Base-by-base conservation (phyloP, 1,140 invertebrate species). In the Hypothenemus hampei region DNA sequence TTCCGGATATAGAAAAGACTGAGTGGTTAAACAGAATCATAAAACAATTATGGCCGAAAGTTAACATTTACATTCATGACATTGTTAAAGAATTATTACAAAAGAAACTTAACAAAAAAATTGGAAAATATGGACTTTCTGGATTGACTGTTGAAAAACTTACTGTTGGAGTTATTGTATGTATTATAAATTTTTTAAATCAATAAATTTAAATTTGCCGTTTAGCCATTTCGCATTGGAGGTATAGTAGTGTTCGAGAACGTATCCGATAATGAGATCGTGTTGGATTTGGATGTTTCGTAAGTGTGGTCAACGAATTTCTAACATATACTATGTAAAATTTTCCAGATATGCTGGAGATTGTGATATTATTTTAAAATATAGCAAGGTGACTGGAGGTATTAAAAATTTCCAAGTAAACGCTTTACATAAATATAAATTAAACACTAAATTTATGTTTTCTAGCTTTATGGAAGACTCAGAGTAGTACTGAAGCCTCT, bases 171-270 rank as follows among this genome's bases (percentile, higher is more conserved):
- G 37, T 44, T 43, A 46, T 58, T 26, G 61, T 60, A 50, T 58
- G 55, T 40, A 18, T 8, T 22, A 10, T 18, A 10, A 16, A 41
- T 18, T 13, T 41, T 1, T 41, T 41, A 18, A 5, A 16, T 13
- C 4, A 15, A 41, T 22, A 36, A 11, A 36, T 24, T 7, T 24
- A 15, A 24, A 13, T 44, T 7, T 23, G 8, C 15, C 22, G 18
- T 23, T 24, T 44, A 62, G 56, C 58, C 63, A 2, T 58, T 60
- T 11, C 39, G 91, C 66, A 82, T 95, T 54, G 90, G 91, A 48
- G 91, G 92, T 11, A 83, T 97, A 0, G 95, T 95, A 77, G 90
- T 93, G 8, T 96, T 96, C 67, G 90, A 93, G 69, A 87, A 88
- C 70, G 89, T 93, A 31, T 84, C 86, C 16, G 79, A 91, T 59